Conservation (phyloP, 1,140 invertebrate species). For the Brachionus rotundiformis region DNA sequence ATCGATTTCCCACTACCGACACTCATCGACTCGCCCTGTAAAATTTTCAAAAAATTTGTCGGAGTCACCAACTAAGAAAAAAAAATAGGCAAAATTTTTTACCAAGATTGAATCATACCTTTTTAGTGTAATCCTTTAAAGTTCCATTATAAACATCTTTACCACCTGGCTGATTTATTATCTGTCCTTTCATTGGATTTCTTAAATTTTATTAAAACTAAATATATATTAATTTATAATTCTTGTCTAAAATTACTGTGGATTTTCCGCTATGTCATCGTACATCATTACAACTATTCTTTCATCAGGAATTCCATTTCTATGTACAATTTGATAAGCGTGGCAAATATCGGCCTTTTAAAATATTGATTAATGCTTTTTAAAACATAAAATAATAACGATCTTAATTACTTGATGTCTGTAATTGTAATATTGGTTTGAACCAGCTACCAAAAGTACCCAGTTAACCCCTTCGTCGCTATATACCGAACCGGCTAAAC, state of each 20-base stretch:
- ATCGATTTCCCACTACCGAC: slow-evolving; percentile 68
- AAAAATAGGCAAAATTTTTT: slow-evolving; percentile 34
- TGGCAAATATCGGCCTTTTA: slow-evolving; percentile 70
- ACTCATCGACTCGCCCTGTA: slow-evolving; percentile 65
- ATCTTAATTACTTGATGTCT: slow-evolving; percentile 67
- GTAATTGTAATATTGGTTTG: slow-evolving; percentile 68
- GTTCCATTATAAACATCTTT: slow-evolving; percentile 69
- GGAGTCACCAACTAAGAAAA: slow-evolving; percentile 66
- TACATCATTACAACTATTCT: slow-evolving; percentile 71
- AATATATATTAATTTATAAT: neutral
- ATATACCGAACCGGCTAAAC: slow-evolving; percentile 12
- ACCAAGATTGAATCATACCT: slow-evolving; percentile 57
- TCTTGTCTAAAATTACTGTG: slow-evolving; percentile 62
- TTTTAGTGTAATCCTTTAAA: slow-evolving; percentile 68
- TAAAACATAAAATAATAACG: neutral
- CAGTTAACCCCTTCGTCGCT: slow-evolving; percentile 64
- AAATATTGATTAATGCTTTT: neutral
- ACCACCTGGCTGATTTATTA: slow-evolving; percentile 70
- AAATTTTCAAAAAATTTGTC: slow-evolving; percentile 67
- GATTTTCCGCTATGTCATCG: slow-evolving; percentile 69
- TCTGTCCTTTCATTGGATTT: slow-evolving; percentile 68
- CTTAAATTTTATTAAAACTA: slow-evolving; percentile 61
- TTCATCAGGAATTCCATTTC: slow-evolving; percentile 68
- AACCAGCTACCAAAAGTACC: slow-evolving; percentile 70
- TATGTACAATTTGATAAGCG: slow-evolving; percentile 69